These are phyloP conservation scores for Acleris sparsana DNA, from an alignment of 2,888 invertebrate genomes.

Conservation along the genomic window DNA sequence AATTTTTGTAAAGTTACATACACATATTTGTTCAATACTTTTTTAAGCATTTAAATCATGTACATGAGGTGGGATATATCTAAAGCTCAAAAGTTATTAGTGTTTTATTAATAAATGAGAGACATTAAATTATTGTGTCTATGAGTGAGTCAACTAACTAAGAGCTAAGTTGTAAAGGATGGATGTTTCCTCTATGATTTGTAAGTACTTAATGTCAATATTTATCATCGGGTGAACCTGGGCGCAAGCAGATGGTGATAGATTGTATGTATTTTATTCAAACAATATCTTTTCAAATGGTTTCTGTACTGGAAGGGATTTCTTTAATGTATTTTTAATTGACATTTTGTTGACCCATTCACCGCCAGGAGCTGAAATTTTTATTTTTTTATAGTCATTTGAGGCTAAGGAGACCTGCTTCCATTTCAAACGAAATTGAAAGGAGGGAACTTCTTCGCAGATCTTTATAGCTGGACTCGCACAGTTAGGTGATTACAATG, in stretches of 20 bases:
- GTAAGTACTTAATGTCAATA: constrained; percentile 68
- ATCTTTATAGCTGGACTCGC: not conserved
- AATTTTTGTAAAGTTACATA: not conserved
- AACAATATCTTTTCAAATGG: constrained; percentile 59
- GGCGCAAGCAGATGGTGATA: constrained; percentile 73
- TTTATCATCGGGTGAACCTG: constrained; percentile 63
- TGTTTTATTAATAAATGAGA: constrained; percentile 7
- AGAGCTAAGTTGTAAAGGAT: constrained; percentile 44
- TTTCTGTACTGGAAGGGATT: constrained; percentile 41
- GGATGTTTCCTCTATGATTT: constrained; percentile 71
- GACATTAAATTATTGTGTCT: constrained; percentile 2
- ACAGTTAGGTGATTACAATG: no score
- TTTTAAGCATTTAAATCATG: not conserved
- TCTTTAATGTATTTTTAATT: constrained; percentile 25
- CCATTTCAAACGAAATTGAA: not conserved
- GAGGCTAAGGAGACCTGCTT: not conserved
- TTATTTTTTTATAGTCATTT: not conserved
- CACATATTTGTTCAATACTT: not conserved
- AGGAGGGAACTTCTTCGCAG: not conserved
- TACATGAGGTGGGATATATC: not conserved
- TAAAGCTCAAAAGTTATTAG: constrained; percentile 6
- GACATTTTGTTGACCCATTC: constrained; percentile 8
- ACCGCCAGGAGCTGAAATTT: constrained; percentile 10
- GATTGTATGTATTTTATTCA: constrained; percentile 77
- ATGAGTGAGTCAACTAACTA: constrained; percentile 23